Percentiles rank a stretch among this genome's conserved stretches.
These are phyloP conservation scores for Molanna angustata DNA, from an alignment of 2,888 invertebrate genomes.

Conservation along the genomic window DNA sequence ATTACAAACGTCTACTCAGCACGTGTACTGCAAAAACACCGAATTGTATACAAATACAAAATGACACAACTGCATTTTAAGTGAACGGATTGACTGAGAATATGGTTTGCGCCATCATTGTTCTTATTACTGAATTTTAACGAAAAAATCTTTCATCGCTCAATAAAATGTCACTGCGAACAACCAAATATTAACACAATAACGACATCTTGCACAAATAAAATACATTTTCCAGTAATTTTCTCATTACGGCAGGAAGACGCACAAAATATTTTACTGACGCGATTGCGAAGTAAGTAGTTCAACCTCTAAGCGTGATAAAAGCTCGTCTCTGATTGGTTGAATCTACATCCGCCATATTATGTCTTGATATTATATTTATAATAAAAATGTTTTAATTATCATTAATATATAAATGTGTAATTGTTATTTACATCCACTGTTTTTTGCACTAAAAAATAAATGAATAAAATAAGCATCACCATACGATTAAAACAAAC, in stretches of 20 bases:
- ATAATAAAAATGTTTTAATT: constrained; percentile 14
- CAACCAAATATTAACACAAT: constrained; percentile 10
- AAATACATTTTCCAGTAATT: constrained; percentile 24
- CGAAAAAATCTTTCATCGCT: constrained; percentile 12
- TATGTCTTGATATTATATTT: constrained; percentile 43
- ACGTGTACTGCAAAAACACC: constrained; percentile 74
- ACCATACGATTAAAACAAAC: not conserved
- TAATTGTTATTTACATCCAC: no score
- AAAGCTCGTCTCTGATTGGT: constrained; percentile 70
- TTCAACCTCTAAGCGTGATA: constrained; percentile 62
- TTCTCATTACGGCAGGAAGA: constrained; percentile 56
- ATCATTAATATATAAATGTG: no score
- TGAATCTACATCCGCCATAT: constrained; percentile 66
- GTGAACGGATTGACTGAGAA: constrained; percentile 52
- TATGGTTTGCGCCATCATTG: constrained; percentile 61
- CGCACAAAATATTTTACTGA: constrained; percentile 65
- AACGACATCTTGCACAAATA: constrained; percentile 12
- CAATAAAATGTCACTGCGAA: constrained; percentile 9
- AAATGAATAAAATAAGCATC: not conserved
- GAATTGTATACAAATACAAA: constrained; percentile 78
- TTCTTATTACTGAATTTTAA: constrained; percentile 7
- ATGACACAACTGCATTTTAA: constrained; percentile 63
- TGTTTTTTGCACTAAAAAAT: constrained; percentile 1
- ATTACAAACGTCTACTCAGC: constrained; percentile 59
- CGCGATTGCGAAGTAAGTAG: constrained; percentile 66